Base-by-base conservation (phyloP, 1,140 invertebrate species). In the Neodiprion virginianus region DNA sequence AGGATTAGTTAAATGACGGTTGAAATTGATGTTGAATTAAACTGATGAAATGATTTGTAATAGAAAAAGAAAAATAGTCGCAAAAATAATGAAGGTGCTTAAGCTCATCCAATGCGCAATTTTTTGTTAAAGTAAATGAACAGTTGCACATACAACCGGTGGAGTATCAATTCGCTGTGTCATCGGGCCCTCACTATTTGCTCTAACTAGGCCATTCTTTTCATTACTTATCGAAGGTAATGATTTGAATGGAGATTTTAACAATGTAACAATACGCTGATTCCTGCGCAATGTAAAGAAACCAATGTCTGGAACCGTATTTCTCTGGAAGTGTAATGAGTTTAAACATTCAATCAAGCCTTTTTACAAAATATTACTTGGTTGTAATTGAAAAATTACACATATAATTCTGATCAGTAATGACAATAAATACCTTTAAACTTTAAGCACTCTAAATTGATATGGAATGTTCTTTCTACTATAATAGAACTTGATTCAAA, bases 211-310 rank as follows among this genome's bases (percentile, higher is more conserved):
- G 81, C 82, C 82, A 76, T 87, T 86, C 82, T 86, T 86, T 70
- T 76, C 80, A 75, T 86, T 78, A 73, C 83, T 83, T 81, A 87
- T 86, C 75, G 82, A 73, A 21, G 86, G 85, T 69, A 88, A 81
- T 61, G 86, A 88, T 83, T 88, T 87, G 79, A 88, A 88, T 70
- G 86, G 87, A 74, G 80, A 82, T 79, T 80, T 88, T 80, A 88
- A 81, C 74, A 87, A 76, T 74, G 82, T 83, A 77, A 86, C 82
- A 28, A 88, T 79, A 78, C 83, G 83, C 79, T 87, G 84, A 82
- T 88, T 88, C 81, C 84, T 84, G 79, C 85, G 79, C 72, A 88
- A 72, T 53, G 86, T 88, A 79, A 86, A 87, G 49, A 88, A 79
- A 84, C 86, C 83, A 79, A 78, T 87, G 75, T 88, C 84, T 77